Evolutionary conservation across 1,140 invertebrate genomes (phyloP), one percentile per base, ranked within the genome.

Genomic region (Tetragonula clypearis): DNA sequence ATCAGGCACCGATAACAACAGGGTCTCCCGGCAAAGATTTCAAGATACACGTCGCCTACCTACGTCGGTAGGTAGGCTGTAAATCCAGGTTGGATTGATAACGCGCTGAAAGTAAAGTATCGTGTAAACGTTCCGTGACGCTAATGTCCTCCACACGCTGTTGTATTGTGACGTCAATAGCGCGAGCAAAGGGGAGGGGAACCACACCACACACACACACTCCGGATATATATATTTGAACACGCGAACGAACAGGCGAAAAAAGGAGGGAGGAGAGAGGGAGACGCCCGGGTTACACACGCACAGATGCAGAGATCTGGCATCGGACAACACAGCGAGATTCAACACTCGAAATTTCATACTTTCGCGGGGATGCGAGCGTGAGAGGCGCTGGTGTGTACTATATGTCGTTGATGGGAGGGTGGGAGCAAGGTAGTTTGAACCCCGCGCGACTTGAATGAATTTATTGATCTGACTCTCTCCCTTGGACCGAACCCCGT

Each of bases 81-180:
- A 79, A 74, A 75, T 55, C 71, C 41, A 41, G 26, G 19, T 2
- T 35, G 60, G 56, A 69, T 78, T 84, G 88, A 90, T 90, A 90
- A 90, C 88, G 86, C 23, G 72, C 53, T 35, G 86, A 86, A 41
- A 89, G 84, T 90, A 87, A 86, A 90, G 86, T 90, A 83, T 82
- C 86, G 81, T 90, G 87, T 87, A 90, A 90, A 90, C 79, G 75
- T 66, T 73, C 19, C 74, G 60, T 76, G 85, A 86, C 79, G 79
- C 68, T 81, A 77, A 82, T 58, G 58, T 41, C 65, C 35, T 72
- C 73, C 58, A 53, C 49, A 53, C 75, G 72, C 35, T 72, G 81
- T 86, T 84, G 85, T 78, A 83, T 78, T 66, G 26, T 90, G 88
- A 90, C 88, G 88, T 90, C 88, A 90, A 90, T 89, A 19, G 60